Conservation (phyloP, 2,888 invertebrate species). For the Apamea epomidion region DNA sequence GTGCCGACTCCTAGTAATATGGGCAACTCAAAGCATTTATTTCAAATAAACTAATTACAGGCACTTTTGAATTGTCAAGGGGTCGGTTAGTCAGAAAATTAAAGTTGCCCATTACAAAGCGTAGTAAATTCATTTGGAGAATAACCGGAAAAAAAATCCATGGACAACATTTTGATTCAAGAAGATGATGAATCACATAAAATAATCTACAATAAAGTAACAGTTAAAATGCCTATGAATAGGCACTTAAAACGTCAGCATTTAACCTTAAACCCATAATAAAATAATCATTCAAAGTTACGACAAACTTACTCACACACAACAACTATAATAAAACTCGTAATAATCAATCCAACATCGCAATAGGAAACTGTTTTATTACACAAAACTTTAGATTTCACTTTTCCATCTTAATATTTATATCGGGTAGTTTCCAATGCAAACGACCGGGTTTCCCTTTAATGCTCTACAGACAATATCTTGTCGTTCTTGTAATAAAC, state of each 20-base stretch:
- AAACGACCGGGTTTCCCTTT: constrained; percentile 67
- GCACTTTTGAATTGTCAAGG: neutral
- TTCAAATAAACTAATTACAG: neutral
- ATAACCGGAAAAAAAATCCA: neutral
- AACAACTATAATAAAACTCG: constrained; percentile 13
- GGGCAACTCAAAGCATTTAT: neutral
- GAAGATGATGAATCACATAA: too few relatives aligned
- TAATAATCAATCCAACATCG: constrained; percentile 28
- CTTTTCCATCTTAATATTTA: constrained; percentile 67
- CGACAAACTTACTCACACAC: constrained; percentile 2
- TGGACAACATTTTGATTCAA: neutral
- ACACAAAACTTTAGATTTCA: constrained; percentile 61
- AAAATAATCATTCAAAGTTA: constrained; percentile 13
- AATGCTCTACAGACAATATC: constrained; percentile 57
- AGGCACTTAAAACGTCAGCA: neutral
- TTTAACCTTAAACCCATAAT: neutral
- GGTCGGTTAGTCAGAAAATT: too few relatives aligned
- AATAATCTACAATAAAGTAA: neutral
- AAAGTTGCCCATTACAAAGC: neutral
- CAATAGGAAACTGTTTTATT: constrained; percentile 46
- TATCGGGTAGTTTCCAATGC: constrained; percentile 53
- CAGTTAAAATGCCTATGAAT: neutral
- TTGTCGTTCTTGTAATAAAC: constrained; percentile 56
- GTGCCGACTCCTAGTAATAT: neutral
- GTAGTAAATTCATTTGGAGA: neutral